Evolutionary conservation across 2,797 vertebrate genomes (phyloP).

Genomic region (Hapalemur alaotrensis): DNA sequence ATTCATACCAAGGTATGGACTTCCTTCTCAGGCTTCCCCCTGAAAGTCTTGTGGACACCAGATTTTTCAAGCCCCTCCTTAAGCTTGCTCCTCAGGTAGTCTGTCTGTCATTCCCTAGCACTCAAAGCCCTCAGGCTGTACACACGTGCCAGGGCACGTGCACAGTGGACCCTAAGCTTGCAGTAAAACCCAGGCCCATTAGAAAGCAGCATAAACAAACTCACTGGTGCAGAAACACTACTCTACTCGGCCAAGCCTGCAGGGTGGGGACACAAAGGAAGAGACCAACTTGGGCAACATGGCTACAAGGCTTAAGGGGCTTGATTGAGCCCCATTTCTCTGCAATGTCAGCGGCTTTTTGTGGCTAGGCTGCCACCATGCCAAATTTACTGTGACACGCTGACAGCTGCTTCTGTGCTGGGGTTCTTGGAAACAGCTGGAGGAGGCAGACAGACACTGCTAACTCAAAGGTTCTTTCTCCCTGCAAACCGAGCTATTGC

Average conservation of each 20-base stretch:
- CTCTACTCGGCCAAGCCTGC: neutral
- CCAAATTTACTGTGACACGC: neutral
- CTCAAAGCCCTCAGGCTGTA: neutral
- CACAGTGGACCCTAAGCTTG: neutral
- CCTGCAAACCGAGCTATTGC: neutral
- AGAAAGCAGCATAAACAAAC: neutral
- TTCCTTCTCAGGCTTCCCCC: neutral
- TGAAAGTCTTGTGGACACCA: neutral
- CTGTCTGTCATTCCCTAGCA: neutral
- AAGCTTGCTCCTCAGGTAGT: neutral
- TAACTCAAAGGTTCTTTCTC: neutral
- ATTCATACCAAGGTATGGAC: neutral
- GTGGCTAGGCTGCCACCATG: neutral
- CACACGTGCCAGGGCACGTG: neutral
- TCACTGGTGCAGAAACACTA: neutral
- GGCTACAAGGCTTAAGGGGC: conserved; percentile 34
- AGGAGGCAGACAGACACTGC: neutral
- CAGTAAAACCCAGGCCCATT: neutral
- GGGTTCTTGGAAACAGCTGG: neutral
- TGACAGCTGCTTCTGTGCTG: neutral
- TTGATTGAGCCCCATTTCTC: conserved; percentile 66
- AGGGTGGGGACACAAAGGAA: neutral
- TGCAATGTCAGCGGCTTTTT: neutral
- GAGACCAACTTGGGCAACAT: neutral
- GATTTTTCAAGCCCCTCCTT: neutral